phyloP scores from a whole-genome alignment of 1,140 invertebrate species.

The Drosophila nebulosa region DNA sequence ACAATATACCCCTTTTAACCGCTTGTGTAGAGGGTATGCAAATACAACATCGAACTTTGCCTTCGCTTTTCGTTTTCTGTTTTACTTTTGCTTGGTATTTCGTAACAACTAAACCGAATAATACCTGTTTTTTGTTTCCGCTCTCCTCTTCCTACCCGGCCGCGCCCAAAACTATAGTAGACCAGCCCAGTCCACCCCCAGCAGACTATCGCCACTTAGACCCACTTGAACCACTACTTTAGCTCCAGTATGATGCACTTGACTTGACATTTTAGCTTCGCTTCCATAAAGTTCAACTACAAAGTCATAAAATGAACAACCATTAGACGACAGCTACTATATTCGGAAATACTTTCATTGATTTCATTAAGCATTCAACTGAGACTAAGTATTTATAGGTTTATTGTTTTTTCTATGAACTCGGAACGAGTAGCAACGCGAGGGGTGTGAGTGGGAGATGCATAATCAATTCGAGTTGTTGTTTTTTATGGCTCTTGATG shows the following conservation, averaged over 20 bases:
- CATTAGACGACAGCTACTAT: constrained; percentile 3
- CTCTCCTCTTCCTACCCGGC: background rate
- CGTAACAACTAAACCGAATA: constrained; percentile 59
- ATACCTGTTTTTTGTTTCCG: constrained; percentile 40
- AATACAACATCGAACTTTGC: constrained; percentile 6
- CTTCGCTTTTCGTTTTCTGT: constrained; percentile 30
- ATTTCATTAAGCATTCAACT: constrained; percentile 39
- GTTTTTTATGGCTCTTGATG: too few relatives aligned
- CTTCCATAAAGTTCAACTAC: constrained; percentile 33
- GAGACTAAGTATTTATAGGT: background rate
- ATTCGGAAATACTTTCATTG: constrained; percentile 25
- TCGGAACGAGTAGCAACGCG: background rate
- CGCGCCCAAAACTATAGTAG: too few relatives aligned
- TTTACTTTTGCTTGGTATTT: constrained; percentile 46
- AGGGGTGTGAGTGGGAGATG: background rate
- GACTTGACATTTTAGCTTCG: background rate
- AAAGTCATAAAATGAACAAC: constrained; percentile 29
- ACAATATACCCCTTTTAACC: background rate
- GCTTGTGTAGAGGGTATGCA: constrained; percentile 19
- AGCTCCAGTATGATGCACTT: background rate
- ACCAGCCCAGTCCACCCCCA: background rate
- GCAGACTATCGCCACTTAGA: too few relatives aligned
- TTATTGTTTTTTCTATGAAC: background rate
- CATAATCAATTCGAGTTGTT: background rate
- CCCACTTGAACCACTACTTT: background rate